Percentiles rank a stretch among this genome's conserved stretches.
phyloP scores from a whole-genome alignment of 2,888 invertebrate genomes.

The Heliconius ethilla region DNA sequence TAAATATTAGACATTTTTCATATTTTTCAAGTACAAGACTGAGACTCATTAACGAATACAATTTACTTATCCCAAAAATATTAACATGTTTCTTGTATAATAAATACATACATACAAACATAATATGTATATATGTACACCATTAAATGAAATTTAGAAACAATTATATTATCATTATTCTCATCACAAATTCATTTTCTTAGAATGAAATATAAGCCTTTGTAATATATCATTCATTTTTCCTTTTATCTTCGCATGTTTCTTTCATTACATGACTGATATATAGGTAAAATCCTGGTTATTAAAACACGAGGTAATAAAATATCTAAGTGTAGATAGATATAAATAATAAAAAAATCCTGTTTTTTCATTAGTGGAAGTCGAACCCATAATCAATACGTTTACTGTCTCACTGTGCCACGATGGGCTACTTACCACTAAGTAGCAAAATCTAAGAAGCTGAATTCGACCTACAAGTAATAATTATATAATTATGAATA shows the following conservation, averaged over 20 bases:
- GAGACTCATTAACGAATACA: background rate
- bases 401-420: too few relatives aligned
- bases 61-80: conserved; percentile 1
- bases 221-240: background rate
- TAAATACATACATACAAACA: too few relatives aligned
- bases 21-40: background rate
- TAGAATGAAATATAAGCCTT: background rate
- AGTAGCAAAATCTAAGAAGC: too few relatives aligned
- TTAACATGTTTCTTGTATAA: too few relatives aligned
- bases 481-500: too few relatives aligned
- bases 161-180: background rate
- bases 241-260: background rate
- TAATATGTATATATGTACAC: background rate
- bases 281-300: background rate
- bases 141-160: background rate
- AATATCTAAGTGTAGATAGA: too few relatives aligned
- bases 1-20: background rate
- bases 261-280: background rate
- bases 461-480: too few relatives aligned
- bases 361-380: too few relatives aligned
- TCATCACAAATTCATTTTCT: background rate
- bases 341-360: too few relatives aligned
- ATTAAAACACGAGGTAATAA: too few relatives aligned
- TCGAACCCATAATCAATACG: too few relatives aligned
- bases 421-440: too few relatives aligned